Percentiles rank a stretch among this genome's conserved stretches.
phyloP scores from a whole-genome alignment of 2,113 vertebrate genomes.

The Ailurus styani region DNA sequence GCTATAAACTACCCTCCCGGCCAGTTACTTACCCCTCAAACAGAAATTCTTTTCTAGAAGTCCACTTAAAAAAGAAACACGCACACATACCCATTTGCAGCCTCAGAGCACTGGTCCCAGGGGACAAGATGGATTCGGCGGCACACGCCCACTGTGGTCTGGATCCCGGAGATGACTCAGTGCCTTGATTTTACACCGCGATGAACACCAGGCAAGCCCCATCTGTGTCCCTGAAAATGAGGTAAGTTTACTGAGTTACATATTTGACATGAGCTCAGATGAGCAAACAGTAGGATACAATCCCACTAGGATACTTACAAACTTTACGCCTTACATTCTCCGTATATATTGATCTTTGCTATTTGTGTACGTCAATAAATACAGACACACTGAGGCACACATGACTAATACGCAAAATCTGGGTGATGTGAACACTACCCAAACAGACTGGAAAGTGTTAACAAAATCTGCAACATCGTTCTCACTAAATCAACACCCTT shows the following conservation, averaged over 20 bases:
- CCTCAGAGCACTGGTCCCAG: neutral
- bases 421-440: neutral
- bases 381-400: neutral
- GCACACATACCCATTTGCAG: neutral
- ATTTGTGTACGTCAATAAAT: neutral
- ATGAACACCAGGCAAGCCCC: neutral
- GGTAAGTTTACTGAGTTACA: neutral
- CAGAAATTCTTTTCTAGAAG: neutral
- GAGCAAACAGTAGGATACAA: neutral
- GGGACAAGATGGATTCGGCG: neutral
- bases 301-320: neutral
- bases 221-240: neutral
- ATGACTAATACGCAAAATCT: neutral
- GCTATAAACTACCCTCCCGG: neutral
- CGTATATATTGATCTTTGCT: neutral
- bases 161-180: neutral
- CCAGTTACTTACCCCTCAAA: neutral
- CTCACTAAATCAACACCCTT: neutral
- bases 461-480: neutral
- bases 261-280: slow-evolving; percentile 2
- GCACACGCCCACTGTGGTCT: neutral
- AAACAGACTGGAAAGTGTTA: neutral
- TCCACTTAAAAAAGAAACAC: neutral
- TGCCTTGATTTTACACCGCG: neutral
- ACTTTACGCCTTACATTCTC: neutral